phyloP scores from a whole-genome alignment of 2,113 vertebrate genomes.

The Mesoclemmys tuberculata region DNA sequence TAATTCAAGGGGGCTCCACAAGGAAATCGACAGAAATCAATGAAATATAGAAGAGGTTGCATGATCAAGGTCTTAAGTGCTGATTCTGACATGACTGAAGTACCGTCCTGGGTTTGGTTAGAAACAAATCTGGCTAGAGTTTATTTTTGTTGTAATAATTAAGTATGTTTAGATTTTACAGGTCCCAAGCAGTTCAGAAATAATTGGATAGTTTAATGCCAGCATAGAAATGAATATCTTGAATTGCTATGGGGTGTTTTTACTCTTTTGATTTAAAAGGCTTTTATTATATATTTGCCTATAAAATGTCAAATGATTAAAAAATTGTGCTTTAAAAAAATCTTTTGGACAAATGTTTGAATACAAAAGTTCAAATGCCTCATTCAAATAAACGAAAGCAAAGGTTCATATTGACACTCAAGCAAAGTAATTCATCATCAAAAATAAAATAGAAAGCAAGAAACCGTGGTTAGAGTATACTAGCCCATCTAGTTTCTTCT shows the following conservation, averaged over 20 bases:
- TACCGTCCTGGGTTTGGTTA: background rate
- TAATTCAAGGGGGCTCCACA: background rate
- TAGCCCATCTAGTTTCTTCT: background rate
- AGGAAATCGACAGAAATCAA: background rate
- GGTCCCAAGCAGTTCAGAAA: slow-evolving; percentile 28
- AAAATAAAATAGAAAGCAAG: slow-evolving; percentile 49
- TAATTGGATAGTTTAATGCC: background rate
- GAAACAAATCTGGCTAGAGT: background rate
- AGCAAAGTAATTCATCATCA: slow-evolving; percentile 55
- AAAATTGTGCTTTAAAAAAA: background rate
- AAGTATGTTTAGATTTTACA: background rate
- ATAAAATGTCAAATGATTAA: background rate
- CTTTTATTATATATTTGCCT: background rate
- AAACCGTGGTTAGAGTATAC: slow-evolving; percentile 51
- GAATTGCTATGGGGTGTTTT: background rate
- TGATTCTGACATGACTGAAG: background rate
- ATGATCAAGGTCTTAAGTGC: rapidly evolving
- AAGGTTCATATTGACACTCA: slow-evolving; percentile 47
- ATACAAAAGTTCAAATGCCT: background rate
- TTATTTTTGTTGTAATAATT: slow-evolving; percentile 10
- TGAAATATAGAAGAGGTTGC: background rate
- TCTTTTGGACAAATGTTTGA: background rate
- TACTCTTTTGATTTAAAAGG: background rate
- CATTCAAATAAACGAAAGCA: background rate
- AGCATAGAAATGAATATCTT: background rate